phyloP scores from a whole-genome alignment of 2,888 invertebrate species.

The Dicyrtomina minuta region DNA sequence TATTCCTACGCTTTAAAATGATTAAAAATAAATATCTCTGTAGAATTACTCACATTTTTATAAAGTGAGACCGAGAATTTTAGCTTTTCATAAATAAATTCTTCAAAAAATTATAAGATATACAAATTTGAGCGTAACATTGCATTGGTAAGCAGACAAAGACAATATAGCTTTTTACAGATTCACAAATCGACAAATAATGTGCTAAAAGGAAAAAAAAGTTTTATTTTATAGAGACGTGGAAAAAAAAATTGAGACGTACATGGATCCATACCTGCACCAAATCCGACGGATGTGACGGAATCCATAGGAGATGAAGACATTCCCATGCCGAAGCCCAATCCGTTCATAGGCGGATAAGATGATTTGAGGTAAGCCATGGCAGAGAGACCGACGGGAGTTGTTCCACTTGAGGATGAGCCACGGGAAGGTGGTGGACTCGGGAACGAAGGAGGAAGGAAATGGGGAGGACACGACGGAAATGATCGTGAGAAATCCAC shows the following conservation, averaged over 20 bases:
- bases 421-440: constrained; percentile 53
- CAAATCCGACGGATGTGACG: constrained; percentile 47
- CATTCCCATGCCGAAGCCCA: constrained; percentile 53
- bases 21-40: too few relatives aligned
- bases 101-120: too few relatives aligned
- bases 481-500: constrained; percentile 54
- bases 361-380: constrained; percentile 54
- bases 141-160: too few relatives aligned
- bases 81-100: too few relatives aligned
- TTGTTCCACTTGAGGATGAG: constrained; percentile 52
- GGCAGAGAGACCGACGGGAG: constrained; percentile 52
- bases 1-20: too few relatives aligned
- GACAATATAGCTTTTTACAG: too few relatives aligned
- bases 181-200: too few relatives aligned
- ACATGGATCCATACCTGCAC: constrained; percentile 42
- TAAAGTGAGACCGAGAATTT: too few relatives aligned
- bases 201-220: too few relatives aligned
- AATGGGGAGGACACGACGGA: constrained; percentile 52
- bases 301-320: constrained; percentile 51
- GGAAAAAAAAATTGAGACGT: constrained; percentile 24
- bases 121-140: too few relatives aligned
- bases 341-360: constrained; percentile 52
- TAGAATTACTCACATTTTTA: too few relatives aligned
- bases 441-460: constrained; percentile 55
- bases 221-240: too few relatives aligned